Percentiles rank a stretch among this genome's conserved stretches.
These are phyloP conservation scores for Drosophila lutescens DNA, from an alignment of 2,888 invertebrate genomes.

Conservation along the genomic window DNA sequence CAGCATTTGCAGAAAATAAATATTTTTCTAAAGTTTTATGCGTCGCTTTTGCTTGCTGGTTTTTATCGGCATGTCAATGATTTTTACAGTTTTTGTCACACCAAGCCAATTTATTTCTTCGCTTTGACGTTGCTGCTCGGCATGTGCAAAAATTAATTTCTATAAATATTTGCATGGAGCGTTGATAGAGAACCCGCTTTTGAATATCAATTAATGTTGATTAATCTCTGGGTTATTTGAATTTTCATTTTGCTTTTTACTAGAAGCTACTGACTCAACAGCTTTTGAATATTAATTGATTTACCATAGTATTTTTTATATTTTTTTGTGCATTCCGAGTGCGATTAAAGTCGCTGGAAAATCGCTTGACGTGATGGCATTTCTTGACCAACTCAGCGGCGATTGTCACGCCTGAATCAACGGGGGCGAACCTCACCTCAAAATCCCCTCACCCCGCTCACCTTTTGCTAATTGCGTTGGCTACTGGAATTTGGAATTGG, in stretches of 20 bases:
- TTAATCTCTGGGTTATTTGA: constrained; percentile 4
- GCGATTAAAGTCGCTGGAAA: constrained; percentile 21
- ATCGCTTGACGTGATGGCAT: constrained; percentile 63
- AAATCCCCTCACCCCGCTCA: constrained; percentile 5
- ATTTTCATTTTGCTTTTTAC: constrained; percentile 15
- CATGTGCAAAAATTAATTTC: constrained; percentile 5
- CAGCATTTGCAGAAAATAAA: constrained; percentile 37
- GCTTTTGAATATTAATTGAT: constrained; percentile 31
- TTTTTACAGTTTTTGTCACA: constrained; percentile 16
- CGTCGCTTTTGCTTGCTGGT: neutral
- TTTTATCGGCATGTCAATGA: constrained; percentile 23
- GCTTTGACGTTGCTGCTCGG: constrained; percentile 3
- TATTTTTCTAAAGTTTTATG: constrained; percentile 35
- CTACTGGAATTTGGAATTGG: constrained; percentile 48
- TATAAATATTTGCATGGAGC: constrained; percentile 21
- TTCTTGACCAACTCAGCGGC: constrained; percentile 45
- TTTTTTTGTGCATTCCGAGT: constrained; percentile 42
- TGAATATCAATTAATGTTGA: constrained; percentile 26
- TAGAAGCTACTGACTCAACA: constrained; percentile 23
- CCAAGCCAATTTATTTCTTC: constrained; percentile 8
- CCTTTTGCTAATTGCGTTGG: constrained; percentile 54
- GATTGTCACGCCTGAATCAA: constrained; percentile 38
- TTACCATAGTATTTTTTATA: constrained; percentile 23
- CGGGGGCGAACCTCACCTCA: constrained; percentile 13
- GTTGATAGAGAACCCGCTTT: constrained; percentile 8